Percentiles rank a stretch among this genome's conserved stretches.
Evolutionary conservation across 2,113 vertebrate species (phyloP).

Genomic region (Callipepla californica): DNA sequence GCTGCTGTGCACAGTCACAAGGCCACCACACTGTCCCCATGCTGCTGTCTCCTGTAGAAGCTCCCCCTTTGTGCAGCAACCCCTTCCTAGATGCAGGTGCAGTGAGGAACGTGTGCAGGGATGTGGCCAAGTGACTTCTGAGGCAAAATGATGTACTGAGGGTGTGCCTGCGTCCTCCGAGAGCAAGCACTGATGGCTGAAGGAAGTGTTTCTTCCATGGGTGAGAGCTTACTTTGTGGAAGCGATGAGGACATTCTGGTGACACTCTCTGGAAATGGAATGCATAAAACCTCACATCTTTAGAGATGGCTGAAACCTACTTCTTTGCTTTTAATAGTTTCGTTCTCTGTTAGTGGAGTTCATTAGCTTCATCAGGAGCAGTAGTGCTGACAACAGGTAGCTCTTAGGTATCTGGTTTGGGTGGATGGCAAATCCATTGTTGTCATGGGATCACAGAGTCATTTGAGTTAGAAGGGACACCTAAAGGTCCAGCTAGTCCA

Average conservation of each 20-base stretch:
- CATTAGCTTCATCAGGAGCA: conserved; percentile 70
- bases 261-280: conserved; percentile 11
- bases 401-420: conserved; percentile 37
- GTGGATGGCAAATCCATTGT: conserved; percentile 56
- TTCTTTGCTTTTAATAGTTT: conserved; percentile 65
- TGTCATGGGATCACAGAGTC: too few species aligned
- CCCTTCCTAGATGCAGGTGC: neutral
- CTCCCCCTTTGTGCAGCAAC: neutral
- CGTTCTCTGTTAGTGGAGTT: conserved; percentile 66
- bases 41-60: neutral
- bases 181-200: conserved; percentile 5
- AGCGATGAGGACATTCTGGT: neutral
- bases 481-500: too few species aligned
- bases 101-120: neutral
- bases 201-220: neutral
- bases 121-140: neutral
- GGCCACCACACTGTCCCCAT: neutral
- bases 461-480: too few species aligned
- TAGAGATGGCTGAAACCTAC: conserved; percentile 62
- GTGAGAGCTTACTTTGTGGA: neutral
- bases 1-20: conserved; percentile 17
- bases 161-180: neutral
- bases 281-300: neutral
- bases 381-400: conserved; percentile 60
- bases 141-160: neutral